Evolutionary conservation across 2,113 vertebrate species (phyloP), one percentile per base, ranked within the genome.

Genomic region (Danionella cerebrum): DNA sequence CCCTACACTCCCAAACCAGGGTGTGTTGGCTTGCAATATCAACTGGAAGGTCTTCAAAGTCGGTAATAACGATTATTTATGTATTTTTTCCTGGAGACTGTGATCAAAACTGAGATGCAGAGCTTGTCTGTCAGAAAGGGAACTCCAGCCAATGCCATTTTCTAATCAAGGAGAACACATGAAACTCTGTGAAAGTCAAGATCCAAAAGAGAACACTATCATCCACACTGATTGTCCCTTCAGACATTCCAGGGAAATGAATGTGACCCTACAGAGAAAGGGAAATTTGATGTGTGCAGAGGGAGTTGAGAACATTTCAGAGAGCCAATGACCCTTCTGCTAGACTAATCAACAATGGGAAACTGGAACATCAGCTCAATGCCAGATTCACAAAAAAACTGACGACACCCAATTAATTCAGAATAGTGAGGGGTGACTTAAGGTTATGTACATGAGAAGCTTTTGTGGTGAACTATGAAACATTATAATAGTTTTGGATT

Each of bases 321-420:
- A 29, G 31, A 63, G 48, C 6, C 50, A 55, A 41, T 62, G 57
- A 68, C 50, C 57, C 36, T 27, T 73, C 50, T 48, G 18, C 54
- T 36, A 54, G 24, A 55, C 44, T 51, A 59, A 59, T 69, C 50
- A 42, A 63, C 35, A 24, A 24, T 63, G 31, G 50, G 27, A 42
- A 63, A 41, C 44, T 38, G 18, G 54, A 35, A 5, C 45, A n/a
- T 53, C 19, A 29, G 47, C 31, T 13, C 25, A n/a, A n/a, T n/a
- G n/a, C n/a, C n/a, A n/a, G n/a, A n/a, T n/a, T n/a, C n/a, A n/a
- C n/a, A n/a, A n/a, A n/a, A n/a, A n/a, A n/a, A n/a, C n/a, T n/a
- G n/a, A n/a, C n/a, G n/a, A n/a, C n/a, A n/a, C n/a, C n/a, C n/a
- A n/a, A n/a, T n/a, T n/a, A n/a, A n/a, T n/a, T n/a, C n/a, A n/a